Evolutionary conservation across 2,113 vertebrate genomes (phyloP).

Genomic region (Notarius lentiginosus): DNA sequence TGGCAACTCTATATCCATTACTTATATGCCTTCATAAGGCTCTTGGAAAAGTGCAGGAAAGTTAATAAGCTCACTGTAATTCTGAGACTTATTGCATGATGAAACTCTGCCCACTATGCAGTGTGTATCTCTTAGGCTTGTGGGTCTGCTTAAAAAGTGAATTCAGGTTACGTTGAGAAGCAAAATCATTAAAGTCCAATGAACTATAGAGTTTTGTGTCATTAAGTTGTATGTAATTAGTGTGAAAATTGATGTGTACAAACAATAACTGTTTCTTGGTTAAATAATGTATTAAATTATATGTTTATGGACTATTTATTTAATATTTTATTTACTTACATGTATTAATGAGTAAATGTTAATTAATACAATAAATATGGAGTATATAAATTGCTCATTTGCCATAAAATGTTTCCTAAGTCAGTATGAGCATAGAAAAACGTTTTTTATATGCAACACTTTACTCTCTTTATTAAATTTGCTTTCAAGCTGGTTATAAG

Average conservation of each 20-base stretch:
- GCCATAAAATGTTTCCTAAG: background rate
- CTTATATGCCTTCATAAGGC: conserved; percentile 33
- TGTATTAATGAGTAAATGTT: background rate
- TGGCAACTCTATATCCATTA: conserved; percentile 38
- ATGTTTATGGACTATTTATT: background rate
- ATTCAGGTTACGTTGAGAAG: conserved; percentile 6
- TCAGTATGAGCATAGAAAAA: background rate
- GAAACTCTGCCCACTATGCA: conserved; percentile 40
- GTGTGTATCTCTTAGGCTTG: conserved; percentile 5
- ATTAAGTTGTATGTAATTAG: background rate
- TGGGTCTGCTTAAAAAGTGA: conserved; percentile 5
- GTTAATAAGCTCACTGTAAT: conserved; percentile 35
- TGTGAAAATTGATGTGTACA: background rate
- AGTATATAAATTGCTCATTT: background rate
- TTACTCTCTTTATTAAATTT: background rate
- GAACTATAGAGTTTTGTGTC: background rate
- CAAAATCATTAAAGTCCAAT: background rate
- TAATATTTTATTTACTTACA: background rate
- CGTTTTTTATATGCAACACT: background rate
- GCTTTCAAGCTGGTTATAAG: background rate
- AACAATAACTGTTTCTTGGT: background rate
- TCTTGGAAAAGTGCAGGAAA: conserved; percentile 38
- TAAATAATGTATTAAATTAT: background rate
- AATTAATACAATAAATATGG: background rate
- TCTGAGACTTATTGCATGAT: conserved; percentile 33